Base-by-base conservation (phyloP, 2,888 invertebrate genomes). In the Tachina lurida region DNA sequence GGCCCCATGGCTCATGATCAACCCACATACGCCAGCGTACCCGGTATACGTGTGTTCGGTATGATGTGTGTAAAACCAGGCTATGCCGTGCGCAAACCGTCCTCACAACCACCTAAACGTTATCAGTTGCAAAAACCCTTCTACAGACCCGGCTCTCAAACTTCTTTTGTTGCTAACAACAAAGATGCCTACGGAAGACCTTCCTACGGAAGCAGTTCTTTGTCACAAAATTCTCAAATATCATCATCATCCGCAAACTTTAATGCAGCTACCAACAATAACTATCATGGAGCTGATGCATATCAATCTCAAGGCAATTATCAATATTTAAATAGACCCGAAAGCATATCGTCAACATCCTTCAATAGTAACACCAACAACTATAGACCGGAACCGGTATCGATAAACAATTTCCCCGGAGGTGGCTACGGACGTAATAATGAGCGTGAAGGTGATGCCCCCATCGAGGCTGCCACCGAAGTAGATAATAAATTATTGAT, bases 1-100 rank as follows among this genome's bases (percentile, higher is more conserved):
- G 98, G 98, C 15, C 98, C 98, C 74, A 97, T 98, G 95, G 97
- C 97, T 12, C 98, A 98, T 92, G 97, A 97, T 91, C 97, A 97
- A 91, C 98, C 98, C 15, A 97, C 97, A 0, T 98, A 98, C 91
- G 98, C 98, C 3, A 97, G 97, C 88, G 97, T 98, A 12, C 98
- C 98, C 4, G 98, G 98, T 2, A 98, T 98, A 87, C 94, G 97
- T 87, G 98, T 98, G 0, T 98, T 97, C 90, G 98, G 98, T 62
- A 98, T 98, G 98, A 97, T 98, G 95, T 98, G 98, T 91, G 96
- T 97, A 0, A 93, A 94, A 84, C 94, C 94, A 0, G 92, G 92
- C 17, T 94, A 90, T 89, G 90, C 92, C n/a, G 89, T 92, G 22
- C 90, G 92, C 80, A 92, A 92, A 19, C 92, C 93, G 31, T 92